phyloP scores from a whole-genome alignment of 2,888 invertebrate species.

The Cheilosia grossa region DNA sequence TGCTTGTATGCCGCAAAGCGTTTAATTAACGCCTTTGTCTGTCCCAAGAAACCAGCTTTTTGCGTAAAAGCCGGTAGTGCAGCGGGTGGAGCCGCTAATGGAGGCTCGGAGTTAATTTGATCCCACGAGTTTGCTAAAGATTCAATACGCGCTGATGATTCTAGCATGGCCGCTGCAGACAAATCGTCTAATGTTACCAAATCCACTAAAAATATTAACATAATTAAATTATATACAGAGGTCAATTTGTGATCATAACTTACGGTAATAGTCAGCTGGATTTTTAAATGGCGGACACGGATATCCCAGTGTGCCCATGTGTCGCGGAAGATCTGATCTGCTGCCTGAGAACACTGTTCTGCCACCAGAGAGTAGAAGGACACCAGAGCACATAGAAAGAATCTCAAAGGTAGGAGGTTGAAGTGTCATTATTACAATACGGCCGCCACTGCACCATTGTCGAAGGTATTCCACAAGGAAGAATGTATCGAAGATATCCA shows the following conservation, averaged over 20 bases:
- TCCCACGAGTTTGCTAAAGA: slow-evolving; percentile 90
- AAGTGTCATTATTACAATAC: slow-evolving; percentile 94
- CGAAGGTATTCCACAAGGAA: slow-evolving; percentile 96
- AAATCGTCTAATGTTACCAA: slow-evolving; percentile 96
- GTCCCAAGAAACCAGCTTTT: slow-evolving; percentile 87
- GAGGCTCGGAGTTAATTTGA: slow-evolving; percentile 84
- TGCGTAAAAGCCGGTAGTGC: slow-evolving; percentile 88
- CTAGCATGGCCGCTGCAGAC: slow-evolving; percentile 96
- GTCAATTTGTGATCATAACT: slow-evolving; percentile 82
- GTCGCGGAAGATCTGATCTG: slow-evolving; percentile 94
- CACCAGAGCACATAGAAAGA: slow-evolving; percentile 90
- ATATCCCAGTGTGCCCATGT: slow-evolving; percentile 95
- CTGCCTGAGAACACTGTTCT: slow-evolving; percentile 96
- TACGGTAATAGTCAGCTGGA: slow-evolving; percentile 97
- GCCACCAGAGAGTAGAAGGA: slow-evolving; percentile 94
- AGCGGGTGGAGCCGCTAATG: slow-evolving; percentile 88
- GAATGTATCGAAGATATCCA: slow-evolving; percentile 97
- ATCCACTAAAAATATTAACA: slow-evolving; percentile 88
- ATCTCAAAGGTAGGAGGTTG: slow-evolving; percentile 98
- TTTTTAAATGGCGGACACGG: slow-evolving; percentile 98
- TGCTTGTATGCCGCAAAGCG: slow-evolving; percentile 89
- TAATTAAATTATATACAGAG: not conserved
- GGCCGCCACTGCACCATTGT: slow-evolving; percentile 90
- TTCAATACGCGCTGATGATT: slow-evolving; percentile 96
- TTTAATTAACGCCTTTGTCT: slow-evolving; percentile 87